These are phyloP conservation scores for Drosophila tropicalis DNA, from an alignment of 1,140 invertebrate species.

Conservation along the genomic window DNA sequence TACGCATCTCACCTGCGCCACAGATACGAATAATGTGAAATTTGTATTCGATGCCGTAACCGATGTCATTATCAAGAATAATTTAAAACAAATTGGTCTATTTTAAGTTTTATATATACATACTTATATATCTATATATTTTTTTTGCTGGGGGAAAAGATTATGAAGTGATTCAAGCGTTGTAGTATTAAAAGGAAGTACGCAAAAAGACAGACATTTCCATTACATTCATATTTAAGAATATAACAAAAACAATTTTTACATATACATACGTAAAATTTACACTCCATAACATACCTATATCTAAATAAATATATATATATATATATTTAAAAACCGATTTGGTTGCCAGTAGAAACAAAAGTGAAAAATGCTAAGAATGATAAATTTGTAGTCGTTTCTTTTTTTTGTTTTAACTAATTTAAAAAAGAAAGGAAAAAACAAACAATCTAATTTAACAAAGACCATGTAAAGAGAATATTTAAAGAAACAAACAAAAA, in stretches of 20 bases:
- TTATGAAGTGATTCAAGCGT: constrained; percentile 47
- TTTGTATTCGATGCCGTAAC: constrained; percentile 97
- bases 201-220: constrained; percentile 61
- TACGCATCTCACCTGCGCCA: constrained; percentile 96
- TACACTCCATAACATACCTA: constrained; percentile 38
- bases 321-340: constrained; percentile 61
- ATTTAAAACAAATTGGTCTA: constrained; percentile 95
- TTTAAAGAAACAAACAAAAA: constrained; percentile 11
- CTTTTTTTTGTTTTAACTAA: constrained; percentile 54
- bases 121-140: too few relatives aligned
- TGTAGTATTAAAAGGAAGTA: constrained; percentile 73
- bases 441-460: constrained; percentile 44
- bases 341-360: constrained; percentile 80
- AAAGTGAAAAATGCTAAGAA: constrained; percentile 49
- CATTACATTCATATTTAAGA: constrained; percentile 64
- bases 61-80: constrained; percentile 97
- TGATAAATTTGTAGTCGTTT: constrained; percentile 45
- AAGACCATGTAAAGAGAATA: constrained; percentile 62
- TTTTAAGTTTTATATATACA: constrained; percentile 70
- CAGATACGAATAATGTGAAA: constrained; percentile 95
- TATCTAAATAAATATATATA: constrained; percentile 46
- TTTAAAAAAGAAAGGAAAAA: constrained; percentile 34
- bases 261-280: constrained; percentile 25
- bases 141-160: background rate
- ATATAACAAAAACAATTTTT: constrained; percentile 31